Evolutionary conservation across 2,113 vertebrate genomes (phyloP), one percentile per base, ranked within the genome.

Genomic region (Poeciliopsis retropinna): DNA sequence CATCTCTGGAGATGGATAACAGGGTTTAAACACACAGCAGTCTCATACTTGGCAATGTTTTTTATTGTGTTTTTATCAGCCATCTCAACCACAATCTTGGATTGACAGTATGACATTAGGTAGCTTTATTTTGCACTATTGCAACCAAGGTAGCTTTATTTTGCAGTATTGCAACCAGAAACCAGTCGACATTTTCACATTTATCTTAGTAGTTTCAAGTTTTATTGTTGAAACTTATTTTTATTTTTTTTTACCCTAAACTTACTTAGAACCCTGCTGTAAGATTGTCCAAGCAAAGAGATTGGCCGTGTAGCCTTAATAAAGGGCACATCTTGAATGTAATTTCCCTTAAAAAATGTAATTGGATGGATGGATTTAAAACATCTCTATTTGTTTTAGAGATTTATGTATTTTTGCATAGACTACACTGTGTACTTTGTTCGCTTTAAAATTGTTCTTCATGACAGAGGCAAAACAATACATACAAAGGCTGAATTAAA

Each of bases 1-100:
- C 62, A 60, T 84, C 89, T 89, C 86, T 78, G 61, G 77, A 82
- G 72, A 85, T n/a, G 31, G 72, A 72, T 89, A 89, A 90, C 80
- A 81, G 60, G 70, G 67, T 89, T 89, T 82, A 65, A 82, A 75
- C 80, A 79, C 69, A 73, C 71, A 71, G 57, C 29, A 70, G 73
- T 69, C 79, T 75, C 73, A 70, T 37, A 60, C 64, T 69, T 70
- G 66, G 51, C 22, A 68, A 29, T 77, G 62, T 82, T 86, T 86
- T 86, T 85, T 68, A 88, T 87, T 87, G 83, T 60, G 13, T 28
- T 64, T 72, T 69, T 84, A 84, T 84, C 73, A 68, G 25, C 54
- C 32, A 51, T 78, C 67, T 34, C 61, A 84, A 67, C 65, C 67
- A 51, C n/a, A 62, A 44, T 78, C 67, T 82, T 67, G 62, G 37